Conservation (phyloP, 2,888 invertebrate genomes). For the Agriotes lineatus region DNA sequence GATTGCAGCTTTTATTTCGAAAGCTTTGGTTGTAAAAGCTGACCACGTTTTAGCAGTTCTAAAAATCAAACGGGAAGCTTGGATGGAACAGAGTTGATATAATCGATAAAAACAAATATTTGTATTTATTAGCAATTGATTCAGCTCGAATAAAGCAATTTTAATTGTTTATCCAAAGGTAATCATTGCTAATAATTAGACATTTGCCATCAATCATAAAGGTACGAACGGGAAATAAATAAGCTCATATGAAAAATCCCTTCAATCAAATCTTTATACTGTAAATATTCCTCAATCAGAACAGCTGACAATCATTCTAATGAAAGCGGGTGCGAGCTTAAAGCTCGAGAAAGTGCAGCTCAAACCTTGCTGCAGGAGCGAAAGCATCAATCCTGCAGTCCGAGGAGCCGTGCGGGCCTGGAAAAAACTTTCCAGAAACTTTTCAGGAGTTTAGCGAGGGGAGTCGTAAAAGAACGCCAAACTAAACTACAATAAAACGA, state of each 20-base stretch:
- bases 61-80: neutral
- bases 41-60: too few species aligned
- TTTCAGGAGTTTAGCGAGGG: slow-evolving; percentile 54
- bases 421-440: slow-evolving; percentile 55
- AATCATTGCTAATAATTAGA: too few species aligned
- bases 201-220: neutral
- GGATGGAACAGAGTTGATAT: too few species aligned
- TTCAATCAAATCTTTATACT: neutral
- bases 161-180: too few species aligned
- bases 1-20: too few species aligned
- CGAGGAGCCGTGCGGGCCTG: slow-evolving; percentile 31
- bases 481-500: slow-evolving; percentile 59
- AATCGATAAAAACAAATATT: too few species aligned
- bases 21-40: too few species aligned
- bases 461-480: slow-evolving; percentile 61
- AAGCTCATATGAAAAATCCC: neutral
- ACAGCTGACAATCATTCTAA: neutral
- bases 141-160: too few species aligned
- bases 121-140: too few species aligned
- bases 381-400: slow-evolving; percentile 27
- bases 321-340: neutral
- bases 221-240: neutral
- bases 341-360: neutral
- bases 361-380: slow-evolving; percentile 14
- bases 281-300: neutral